A percentile compares a stretch with the other conserved stretches of the same genome.
Evolutionary conservation across 2,888 invertebrate species (phyloP).

Genomic region (Dryomyza anilis): DNA sequence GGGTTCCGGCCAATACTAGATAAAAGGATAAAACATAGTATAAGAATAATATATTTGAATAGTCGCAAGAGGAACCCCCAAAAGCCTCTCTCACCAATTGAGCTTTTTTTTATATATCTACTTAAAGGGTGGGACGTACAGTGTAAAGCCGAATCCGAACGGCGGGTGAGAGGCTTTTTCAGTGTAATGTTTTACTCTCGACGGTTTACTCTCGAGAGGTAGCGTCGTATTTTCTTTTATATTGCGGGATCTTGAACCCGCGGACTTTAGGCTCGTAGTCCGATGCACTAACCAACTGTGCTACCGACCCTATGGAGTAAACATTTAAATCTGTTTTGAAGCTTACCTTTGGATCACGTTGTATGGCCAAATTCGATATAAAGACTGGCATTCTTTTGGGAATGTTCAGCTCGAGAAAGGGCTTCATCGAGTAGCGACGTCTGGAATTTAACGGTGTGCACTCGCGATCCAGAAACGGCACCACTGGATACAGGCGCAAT

Average conservation of each 20-base stretch:
- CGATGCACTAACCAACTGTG: no score
- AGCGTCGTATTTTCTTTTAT: no score
- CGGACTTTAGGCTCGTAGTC: no score
- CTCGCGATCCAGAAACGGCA: slow-evolving; percentile 57
- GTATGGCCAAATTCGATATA: slow-evolving; percentile 57
- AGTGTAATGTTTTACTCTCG: no score
- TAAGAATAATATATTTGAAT: background rate
- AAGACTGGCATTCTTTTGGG: slow-evolving; percentile 57
- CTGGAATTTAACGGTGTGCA: slow-evolving; percentile 53
- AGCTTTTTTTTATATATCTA: no score
- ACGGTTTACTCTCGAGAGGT: no score
- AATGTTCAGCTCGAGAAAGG: slow-evolving; percentile 53
- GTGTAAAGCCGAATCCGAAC: no score
- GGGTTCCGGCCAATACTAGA: slow-evolving; percentile 57
- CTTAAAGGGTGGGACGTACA: background rate
- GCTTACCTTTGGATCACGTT: slow-evolving; percentile 57
- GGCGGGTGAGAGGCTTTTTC: no score
- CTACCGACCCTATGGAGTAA: no score
- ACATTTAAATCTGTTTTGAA: no score
- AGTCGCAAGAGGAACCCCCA: background rate
- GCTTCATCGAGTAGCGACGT: slow-evolving; percentile 53
- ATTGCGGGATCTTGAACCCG: no score
- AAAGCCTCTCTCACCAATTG: no score
- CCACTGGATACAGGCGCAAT: slow-evolving; percentile 56
- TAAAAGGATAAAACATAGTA: background rate